Base-by-base conservation (phyloP, 2,113 vertebrate genomes). In the Pimephales promelas region DNA sequence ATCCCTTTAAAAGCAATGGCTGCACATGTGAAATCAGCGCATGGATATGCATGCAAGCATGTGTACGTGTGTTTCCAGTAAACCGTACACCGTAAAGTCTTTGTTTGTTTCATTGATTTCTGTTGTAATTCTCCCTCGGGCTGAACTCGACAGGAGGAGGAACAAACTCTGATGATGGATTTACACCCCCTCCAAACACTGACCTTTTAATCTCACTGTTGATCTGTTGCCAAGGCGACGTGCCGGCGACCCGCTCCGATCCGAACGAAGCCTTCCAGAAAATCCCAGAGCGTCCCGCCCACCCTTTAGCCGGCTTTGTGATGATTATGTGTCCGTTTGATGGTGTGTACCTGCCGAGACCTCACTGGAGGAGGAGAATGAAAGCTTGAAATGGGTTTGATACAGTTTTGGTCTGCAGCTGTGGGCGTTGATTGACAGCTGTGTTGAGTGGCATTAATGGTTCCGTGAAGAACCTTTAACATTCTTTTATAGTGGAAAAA, bases 331-430 rank as follows among this genome's bases (percentile, higher is more conserved):
- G 24, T 34, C 6, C 16, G 28, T 74, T 88, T 85, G 77, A 83
- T 85, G 47, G 24, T 62, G 85, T 85, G 86, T 88, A 86, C 72
- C 79, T 68, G 79, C 14, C 77, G n/a, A 52, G 72, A 73, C 72
- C 81, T 36, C 43, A 59, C 40, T 31, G 20, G 20, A 24, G 62
- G 52, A 76, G 68, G 28, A 70, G 71, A 76, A 43, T 24, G 20
- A 11, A 76, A 0, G 74, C 49, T 22, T 22, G 10, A 18, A 54
- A 75, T 54, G n/a, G 26, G 14, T 36, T 31, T 76, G 6, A 70
- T 26, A 59, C 10, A 77, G 31, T 45, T 26, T 61, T 1, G 5
- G 36, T 11, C 22, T 71, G 40, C 22, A 71, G 11, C 10, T 1
- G n/a, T 3, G 40, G n/a, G n/a, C 3, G 68, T 4, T 72, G 40